Base-by-base conservation (phyloP, 2,113 vertebrate genomes). In the Manacus vitellinus region DNA sequence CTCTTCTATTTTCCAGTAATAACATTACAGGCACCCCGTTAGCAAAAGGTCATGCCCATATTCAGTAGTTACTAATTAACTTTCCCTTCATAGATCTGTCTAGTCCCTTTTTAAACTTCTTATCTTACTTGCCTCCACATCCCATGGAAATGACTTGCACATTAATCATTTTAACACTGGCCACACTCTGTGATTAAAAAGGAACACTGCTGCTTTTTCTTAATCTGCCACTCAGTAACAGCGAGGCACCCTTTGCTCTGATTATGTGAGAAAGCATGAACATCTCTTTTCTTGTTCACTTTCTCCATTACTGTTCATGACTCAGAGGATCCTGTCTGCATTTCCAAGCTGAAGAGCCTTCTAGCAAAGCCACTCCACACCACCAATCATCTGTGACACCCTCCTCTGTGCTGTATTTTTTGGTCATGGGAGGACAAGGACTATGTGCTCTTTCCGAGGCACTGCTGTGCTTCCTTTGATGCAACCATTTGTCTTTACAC, bases 31-130 rank as follows among this genome's bases (percentile, higher is more conserved):
- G 55, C 13, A 4, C 77, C 20, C 59, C 0, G 0, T 59, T 68
- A 81, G 76, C 19, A 70, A 84, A 92, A 91, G 65, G 59, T 89
- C 84, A 84, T 80, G 68, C 33, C n/a, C 4, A 2, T 33, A 39
- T 59, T 92, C 39, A 78, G 35, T 20, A 62, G 72, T 67, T 84
- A 84, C 33, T 89, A 74, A 82, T 94, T 81, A 91, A 96, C 80
- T 96, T 95, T 92, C 80, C 21, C 80, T 67, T 22, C 43, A 33
- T 49, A 56, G 31, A 25, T 79, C 33, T 77, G 30, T 33, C 46
- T 88, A 85, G 85, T 51, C 23, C 20, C 8, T 76, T 67, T 94
- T 77, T 67, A 71, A 94, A 79, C 27, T 52, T 73, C 17, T 74
- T 93, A 62, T 92, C 86, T 89, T 80, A 63, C 88, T 70, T 77